A percentile compares a stretch with the other conserved stretches of the same genome.
These are phyloP conservation scores for Melanotaenia parkinsoni DNA, from an alignment of 2,797 vertebrate species.

Conservation along the genomic window DNA sequence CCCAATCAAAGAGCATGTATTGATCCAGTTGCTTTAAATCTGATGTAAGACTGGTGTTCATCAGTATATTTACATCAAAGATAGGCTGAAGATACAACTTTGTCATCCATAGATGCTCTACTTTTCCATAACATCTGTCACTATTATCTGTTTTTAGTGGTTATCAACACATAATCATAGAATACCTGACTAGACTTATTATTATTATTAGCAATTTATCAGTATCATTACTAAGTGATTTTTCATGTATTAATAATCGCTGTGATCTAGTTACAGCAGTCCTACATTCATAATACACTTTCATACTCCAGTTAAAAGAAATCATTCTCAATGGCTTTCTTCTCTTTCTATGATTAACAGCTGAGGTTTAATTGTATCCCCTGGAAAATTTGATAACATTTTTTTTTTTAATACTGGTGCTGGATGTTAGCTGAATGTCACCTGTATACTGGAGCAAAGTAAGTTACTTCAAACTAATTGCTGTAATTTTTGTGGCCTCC, in stretches of 20 bases:
- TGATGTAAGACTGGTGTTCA: slow-evolving; percentile 21
- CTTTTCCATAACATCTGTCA: slow-evolving; percentile 27
- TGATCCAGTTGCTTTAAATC: slow-evolving; percentile 52
- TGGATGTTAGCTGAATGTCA: slow-evolving; percentile 31
- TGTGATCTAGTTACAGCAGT: slow-evolving; percentile 31
- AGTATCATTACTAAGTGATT: background rate
- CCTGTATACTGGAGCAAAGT: slow-evolving; percentile 17
- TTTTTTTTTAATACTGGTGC: background rate
- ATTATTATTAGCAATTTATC: too few species aligned
- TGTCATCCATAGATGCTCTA: slow-evolving; percentile 18
- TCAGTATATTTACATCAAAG: slow-evolving; percentile 36
- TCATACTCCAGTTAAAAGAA: slow-evolving; percentile 61
- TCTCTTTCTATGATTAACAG: slow-evolving; percentile 30
- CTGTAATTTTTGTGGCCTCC: slow-evolving; percentile 36
- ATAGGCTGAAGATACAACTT: slow-evolving; percentile 20
- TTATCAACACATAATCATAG: slow-evolving; percentile 22
- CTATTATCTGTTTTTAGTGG: slow-evolving; percentile 24
- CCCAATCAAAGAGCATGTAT: slow-evolving; percentile 36
- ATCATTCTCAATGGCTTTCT: slow-evolving; percentile 37
- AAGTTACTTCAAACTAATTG: slow-evolving; percentile 36
- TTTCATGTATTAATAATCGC: slow-evolving; percentile 12
- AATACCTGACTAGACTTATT: background rate
- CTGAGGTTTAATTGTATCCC: slow-evolving; percentile 10
- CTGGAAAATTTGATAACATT: slow-evolving; percentile 2
- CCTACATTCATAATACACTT: slow-evolving; percentile 54